These are phyloP conservation scores for Bombus impatiens DNA, from an alignment of 1,140 invertebrate genomes.

Conservation along the genomic window DNA sequence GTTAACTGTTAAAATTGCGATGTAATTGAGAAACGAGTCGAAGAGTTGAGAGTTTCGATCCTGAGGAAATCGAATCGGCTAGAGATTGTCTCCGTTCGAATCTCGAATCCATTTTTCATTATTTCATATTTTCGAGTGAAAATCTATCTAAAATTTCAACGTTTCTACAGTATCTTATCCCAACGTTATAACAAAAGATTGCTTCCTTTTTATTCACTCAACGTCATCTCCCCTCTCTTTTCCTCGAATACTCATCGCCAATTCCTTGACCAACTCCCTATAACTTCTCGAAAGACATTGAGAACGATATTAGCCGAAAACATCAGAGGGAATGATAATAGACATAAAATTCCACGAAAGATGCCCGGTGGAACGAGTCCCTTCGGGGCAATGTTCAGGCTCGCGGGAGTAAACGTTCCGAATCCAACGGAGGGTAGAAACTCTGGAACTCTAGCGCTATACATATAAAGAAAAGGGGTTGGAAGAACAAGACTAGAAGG, in stretches of 20 bases:
- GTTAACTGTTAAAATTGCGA: too few species aligned
- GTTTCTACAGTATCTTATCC: neutral
- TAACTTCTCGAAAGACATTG: constrained; percentile 5
- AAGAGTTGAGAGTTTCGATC: neutral
- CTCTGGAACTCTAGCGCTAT: neutral
- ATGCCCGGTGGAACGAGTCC: constrained; percentile 30
- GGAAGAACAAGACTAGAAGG: constrained; percentile 2
- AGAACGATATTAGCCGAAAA: neutral
- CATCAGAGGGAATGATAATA: constrained; percentile 23
- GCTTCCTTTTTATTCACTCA: neutral
- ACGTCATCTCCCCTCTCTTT: neutral
- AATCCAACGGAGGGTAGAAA: constrained; percentile 29
- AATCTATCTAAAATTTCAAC: neutral
- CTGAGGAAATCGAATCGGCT: neutral
- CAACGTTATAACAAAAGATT: neutral
- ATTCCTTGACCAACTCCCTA: neutral
- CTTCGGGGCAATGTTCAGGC: constrained; percentile 18
- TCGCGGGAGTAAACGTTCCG: constrained; percentile 46
- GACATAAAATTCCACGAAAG: constrained; percentile 10
- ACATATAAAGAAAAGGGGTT: neutral
- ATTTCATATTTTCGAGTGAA: too few species aligned
- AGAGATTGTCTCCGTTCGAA: neutral
- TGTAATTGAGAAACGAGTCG: neutral
- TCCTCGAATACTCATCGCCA: too few species aligned
- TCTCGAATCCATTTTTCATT: neutral